Conservation (phyloP, 1,140 invertebrate species). For the Drosophila takahashii region DNA sequence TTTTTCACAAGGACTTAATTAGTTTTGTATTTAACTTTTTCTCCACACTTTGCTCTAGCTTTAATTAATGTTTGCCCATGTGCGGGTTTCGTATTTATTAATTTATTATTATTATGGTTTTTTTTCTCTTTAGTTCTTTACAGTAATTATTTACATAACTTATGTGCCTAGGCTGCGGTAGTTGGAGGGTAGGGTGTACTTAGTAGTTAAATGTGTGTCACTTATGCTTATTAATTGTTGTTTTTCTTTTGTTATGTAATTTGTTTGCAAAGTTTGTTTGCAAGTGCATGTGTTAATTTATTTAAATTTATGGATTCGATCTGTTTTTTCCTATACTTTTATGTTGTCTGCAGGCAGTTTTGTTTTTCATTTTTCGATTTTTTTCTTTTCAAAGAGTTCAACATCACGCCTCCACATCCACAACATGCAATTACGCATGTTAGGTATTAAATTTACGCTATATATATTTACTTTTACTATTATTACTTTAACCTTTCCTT, state of each 20-base stretch:
- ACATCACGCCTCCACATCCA: conserved; percentile 39
- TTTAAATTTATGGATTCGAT: conserved; percentile 65
- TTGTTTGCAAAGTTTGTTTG: conserved; percentile 52
- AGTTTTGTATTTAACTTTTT: conserved; percentile 46
- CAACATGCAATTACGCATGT: too few species aligned
- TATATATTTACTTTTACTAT: conserved; percentile 22
- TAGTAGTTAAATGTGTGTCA: conserved; percentile 72
- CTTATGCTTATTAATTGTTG: conserved; percentile 76
- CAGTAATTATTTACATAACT: conserved; percentile 80
- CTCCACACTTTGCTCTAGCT: conserved; percentile 31
- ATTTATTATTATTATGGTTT: conserved; percentile 37
- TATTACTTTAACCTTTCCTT: conserved; percentile 24
- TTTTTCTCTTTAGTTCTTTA: conserved; percentile 50
- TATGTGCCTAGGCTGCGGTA: conserved; percentile 70
- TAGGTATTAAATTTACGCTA: conserved; percentile 57
- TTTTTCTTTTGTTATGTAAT: conserved; percentile 46
- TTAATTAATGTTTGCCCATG: conserved; percentile 73
- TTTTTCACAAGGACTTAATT: conserved; percentile 57
- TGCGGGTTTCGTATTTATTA: conserved; percentile 50
- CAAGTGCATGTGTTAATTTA: conserved; percentile 66
- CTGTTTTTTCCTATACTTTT: conserved; percentile 26
- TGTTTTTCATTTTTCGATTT: conserved; percentile 9
- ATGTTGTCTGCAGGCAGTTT: conserved; percentile 4
- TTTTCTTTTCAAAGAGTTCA: conserved; percentile 20
- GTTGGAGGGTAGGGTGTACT: conserved; percentile 80